A percentile compares a stretch with the other conserved stretches of the same genome.
Evolutionary conservation across 2,113 vertebrate species (phyloP).

Genomic region (Amblyopsis rosae): DNA sequence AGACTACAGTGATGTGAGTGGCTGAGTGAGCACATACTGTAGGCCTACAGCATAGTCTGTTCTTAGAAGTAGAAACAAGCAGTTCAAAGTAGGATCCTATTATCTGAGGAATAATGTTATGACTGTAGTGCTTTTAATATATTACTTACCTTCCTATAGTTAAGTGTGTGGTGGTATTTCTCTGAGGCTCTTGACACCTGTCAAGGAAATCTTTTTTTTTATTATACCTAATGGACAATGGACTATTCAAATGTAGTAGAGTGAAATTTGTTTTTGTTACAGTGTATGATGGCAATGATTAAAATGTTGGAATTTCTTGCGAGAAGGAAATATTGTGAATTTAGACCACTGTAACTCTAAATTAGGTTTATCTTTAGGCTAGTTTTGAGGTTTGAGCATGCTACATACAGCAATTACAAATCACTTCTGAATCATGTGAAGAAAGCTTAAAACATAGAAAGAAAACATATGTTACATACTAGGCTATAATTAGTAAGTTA

Average conservation of each 20-base stretch:
- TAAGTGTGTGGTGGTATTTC: constrained; percentile 19
- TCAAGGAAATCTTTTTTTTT: neutral
- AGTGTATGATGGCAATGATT: neutral
- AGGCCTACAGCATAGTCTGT: constrained; percentile 34
- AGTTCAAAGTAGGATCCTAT: constrained; percentile 56
- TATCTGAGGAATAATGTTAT: constrained; percentile 21
- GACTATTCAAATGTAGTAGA: constrained; percentile 8
- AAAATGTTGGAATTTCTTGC: neutral
- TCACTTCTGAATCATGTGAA: too few species aligned
- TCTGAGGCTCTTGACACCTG: constrained; percentile 9
- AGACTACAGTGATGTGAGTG: constrained; percentile 36
- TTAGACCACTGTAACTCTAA: neutral
- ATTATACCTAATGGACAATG: constrained; percentile 7
- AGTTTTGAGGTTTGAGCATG: neutral
- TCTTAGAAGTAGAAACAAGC: constrained; percentile 24
- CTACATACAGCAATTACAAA: neutral
- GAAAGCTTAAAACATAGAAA: neutral
- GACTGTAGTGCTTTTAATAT: constrained; percentile 16
- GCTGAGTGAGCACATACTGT: constrained; percentile 10
- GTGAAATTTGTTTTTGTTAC: neutral
- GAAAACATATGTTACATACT: neutral
- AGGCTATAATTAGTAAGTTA: neutral
- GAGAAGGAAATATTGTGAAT: neutral
- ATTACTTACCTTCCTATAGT: constrained; percentile 15
- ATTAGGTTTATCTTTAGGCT: neutral